phyloP scores from a whole-genome alignment of 2,888 invertebrate species.

The Dromius quadrimaculatus region DNA sequence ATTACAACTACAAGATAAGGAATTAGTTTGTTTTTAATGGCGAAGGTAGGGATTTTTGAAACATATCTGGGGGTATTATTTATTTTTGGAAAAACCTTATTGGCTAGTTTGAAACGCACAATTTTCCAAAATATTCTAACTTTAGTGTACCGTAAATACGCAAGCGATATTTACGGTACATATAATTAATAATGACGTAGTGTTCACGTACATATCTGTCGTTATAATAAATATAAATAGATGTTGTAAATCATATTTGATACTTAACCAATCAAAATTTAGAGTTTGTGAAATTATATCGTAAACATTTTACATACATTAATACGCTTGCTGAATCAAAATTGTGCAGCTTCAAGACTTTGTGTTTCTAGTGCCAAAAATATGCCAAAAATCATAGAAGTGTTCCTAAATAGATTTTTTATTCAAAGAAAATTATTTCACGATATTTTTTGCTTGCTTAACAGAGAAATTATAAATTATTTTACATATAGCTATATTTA shows the following conservation, averaged over 20 bases:
- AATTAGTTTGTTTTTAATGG: background rate
- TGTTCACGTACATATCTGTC: constrained; percentile 47
- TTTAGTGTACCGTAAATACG: too few species aligned
- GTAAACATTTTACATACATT: constrained; percentile 15
- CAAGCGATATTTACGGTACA: too few species aligned
- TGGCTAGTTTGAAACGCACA: constrained; percentile 48
- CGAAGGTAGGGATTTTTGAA: constrained; percentile 19
- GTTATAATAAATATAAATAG: constrained; percentile 29
- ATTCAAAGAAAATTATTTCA: constrained; percentile 41
- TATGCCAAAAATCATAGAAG: constrained; percentile 48
- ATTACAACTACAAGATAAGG: too few species aligned
- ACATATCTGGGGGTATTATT: constrained; percentile 14
- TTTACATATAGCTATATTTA: constrained; percentile 48
- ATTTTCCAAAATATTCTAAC: constrained; percentile 50
- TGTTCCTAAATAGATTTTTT: constrained; percentile 48
- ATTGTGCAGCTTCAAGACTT: background rate
- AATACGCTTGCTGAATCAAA: constrained; percentile 26
- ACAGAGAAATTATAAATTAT: constrained; percentile 46
- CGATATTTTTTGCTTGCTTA: constrained; percentile 49
- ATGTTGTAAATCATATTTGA: constrained; percentile 47
- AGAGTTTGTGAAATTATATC: constrained; percentile 7
- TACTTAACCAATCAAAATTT: constrained; percentile 43
- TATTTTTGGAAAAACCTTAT: constrained; percentile 20
- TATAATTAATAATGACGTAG: constrained; percentile 36
- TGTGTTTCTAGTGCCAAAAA: constrained; percentile 46